Base-by-base conservation (phyloP, 2,888 invertebrate species). In the Nezara viridula region DNA sequence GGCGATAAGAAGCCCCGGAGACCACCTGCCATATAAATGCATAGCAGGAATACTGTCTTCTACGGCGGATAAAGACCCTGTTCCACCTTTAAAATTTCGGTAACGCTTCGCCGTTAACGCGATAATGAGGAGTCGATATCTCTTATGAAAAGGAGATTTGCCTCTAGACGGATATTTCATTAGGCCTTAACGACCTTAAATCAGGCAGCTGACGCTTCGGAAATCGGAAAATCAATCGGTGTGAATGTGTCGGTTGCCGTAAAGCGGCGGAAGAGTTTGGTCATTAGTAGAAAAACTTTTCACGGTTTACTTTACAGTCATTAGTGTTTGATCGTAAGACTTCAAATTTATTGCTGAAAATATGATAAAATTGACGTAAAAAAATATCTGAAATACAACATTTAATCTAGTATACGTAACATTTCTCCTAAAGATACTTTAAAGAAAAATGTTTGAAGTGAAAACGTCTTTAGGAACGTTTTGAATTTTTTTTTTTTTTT, bases 11-110 rank as follows among this genome's bases (percentile, higher is more conserved):
- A n/a, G n/a, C n/a, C n/a, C n/a, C n/a, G 5, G 6, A 40, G n/a
- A 81, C 81, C 81, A n/a, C n/a, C 81, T 81, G n/a, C 44, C 81
- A 81, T 81, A 81, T 81, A 81, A 81, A 81, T 81, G 81, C 81
- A 81, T 81, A 47, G 81, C 81, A 81, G 44, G 12, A n/a, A n/a
- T n/a, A 44, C 81, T 81, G 44, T 81, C 37, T 47, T 44, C 44
- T 24, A 21, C 40, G 9, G 12, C 44, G 44, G 10, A 44, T 44
- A 81, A n/a, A 44, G 24, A 3, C 44, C 24, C 12, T 44, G 5
- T 44, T 24, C 44, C n/a, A 6, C 44, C n/a, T 81, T 0, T 0
- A 37, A 73, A 73, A 73, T 19, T 19, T 73, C 7, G 66, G 66
- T 21, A 37, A 16, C 32, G 66, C 14, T 32, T 5, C 66, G 0